Evolutionary conservation across 2,113 vertebrate genomes (phyloP), one percentile per base, ranked within the genome.

Genomic region (Hyperopisus bebe): DNA sequence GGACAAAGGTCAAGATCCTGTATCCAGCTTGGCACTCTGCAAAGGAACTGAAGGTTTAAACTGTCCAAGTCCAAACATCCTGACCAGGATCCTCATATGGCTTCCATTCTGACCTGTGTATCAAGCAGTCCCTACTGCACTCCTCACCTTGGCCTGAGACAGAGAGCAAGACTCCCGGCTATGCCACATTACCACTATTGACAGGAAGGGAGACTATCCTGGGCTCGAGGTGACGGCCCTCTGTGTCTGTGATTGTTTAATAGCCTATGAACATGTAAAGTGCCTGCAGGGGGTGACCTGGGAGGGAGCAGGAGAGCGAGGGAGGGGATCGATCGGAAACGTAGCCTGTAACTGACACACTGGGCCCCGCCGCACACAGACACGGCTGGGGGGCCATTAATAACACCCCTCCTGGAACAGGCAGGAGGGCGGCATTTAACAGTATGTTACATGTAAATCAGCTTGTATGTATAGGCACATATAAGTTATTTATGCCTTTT

Each of bases 231-330:
- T 53, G 84, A 90, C 31, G 27, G 58, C 62, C 85, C 85, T 74
- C 44, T 19, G 27, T 87, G 89, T 77, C 80, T 62, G 35, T 87
- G 74, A 90, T 90, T 90, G 62, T 90, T 90, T 80, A 90, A 90
- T 90, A 87, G 89, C 66, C 48, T 87, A 86, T 27, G 35, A 87
- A 87, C 89, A 90, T 86, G 66, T 62, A 87, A 42, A 66, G 31
- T 42, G 58, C 89, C 50, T 15, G 50, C 48, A 35, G 48, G 42
- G 15, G 35, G 17, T 77, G 47, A 47, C 70, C 27, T 17, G 48
- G 70, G 88, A 77, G 46, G 44, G 13, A 31, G 74, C 51, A 50
- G 9, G 44, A 74, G 48, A 70, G 80, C 35, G 0, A 58, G 62
- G 85, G 85, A 44, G n/a, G 46, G 19, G 48, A 90, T 87, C 62